Conservation (phyloP, 2,797 vertebrate species). For the Acrossocheilus wenchowensis region DNA sequence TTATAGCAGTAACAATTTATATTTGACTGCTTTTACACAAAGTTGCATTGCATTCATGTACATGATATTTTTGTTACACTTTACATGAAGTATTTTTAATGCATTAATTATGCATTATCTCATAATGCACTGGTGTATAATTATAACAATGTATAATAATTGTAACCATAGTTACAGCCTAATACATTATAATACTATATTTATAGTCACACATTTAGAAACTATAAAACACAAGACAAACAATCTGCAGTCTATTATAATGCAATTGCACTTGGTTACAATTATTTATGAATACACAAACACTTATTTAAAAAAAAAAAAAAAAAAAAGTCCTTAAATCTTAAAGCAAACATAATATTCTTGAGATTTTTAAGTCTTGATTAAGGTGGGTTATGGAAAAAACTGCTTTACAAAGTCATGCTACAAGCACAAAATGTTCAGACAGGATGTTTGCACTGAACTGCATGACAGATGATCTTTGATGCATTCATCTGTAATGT, state of each 20-base stretch:
- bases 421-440: too few relatives aligned
- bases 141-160: not conserved
- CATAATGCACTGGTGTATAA: not conserved
- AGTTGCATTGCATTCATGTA: not conserved
- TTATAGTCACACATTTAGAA: not conserved
- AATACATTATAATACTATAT: not conserved
- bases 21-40: not conserved
- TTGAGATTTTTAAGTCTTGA: not conserved
- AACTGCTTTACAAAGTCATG: not conserved
- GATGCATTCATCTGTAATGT: conserved; percentile 26
- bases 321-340: too few relatives aligned
- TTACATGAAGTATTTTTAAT: not conserved
- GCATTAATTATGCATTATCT: not conserved
- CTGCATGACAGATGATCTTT: not conserved
- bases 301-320: too few relatives aligned
- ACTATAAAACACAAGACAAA: not conserved
- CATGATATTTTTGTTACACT: not conserved
- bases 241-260: not conserved
- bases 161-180: not conserved
- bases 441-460: not conserved
- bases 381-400: not conserved
- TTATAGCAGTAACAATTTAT: too few relatives aligned
- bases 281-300: not conserved
- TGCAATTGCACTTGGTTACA: not conserved
- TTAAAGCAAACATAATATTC: not conserved